These are phyloP conservation scores for Leptobrachium ailaonicum DNA, from an alignment of 2,113 vertebrate genomes.

Conservation along the genomic window DNA sequence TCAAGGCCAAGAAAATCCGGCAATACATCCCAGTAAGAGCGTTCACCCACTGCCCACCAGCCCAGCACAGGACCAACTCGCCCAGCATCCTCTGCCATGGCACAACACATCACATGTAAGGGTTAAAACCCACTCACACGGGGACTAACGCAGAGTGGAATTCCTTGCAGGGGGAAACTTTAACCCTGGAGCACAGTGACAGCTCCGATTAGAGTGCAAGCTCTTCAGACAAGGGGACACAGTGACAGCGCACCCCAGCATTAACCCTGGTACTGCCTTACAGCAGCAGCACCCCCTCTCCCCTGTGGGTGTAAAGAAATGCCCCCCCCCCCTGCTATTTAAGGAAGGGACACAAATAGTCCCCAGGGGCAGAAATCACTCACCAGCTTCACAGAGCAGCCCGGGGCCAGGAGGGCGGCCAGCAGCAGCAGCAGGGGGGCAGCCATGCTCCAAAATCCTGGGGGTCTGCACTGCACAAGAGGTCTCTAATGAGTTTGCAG, in stretches of 20 bases:
- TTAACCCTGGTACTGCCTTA: background rate
- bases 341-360: background rate
- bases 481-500: background rate
- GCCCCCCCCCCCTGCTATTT: background rate
- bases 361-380: background rate
- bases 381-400: slow-evolving; percentile 12
- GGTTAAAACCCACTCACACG: too few relatives aligned
- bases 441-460: slow-evolving; percentile 13
- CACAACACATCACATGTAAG: too few relatives aligned
- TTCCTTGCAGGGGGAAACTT: too few relatives aligned
- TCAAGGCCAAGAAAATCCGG: too few relatives aligned
- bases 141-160: too few relatives aligned
- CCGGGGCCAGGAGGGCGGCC: background rate
- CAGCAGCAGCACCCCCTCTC: background rate
- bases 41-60: too few relatives aligned
- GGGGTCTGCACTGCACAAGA: background rate
- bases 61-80: too few relatives aligned
- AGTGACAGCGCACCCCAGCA: background rate
- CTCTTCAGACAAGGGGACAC: slow-evolving; percentile 1
- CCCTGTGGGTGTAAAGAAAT: background rate
- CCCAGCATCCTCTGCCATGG: too few relatives aligned
- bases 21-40: too few relatives aligned
- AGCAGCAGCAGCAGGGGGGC: slow-evolving; percentile 8
- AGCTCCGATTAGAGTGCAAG: slow-evolving; percentile 4
- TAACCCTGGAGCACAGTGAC: background rate